Base-by-base conservation (phyloP, 2,888 invertebrate genomes). In the Synanthedon vespiformis region DNA sequence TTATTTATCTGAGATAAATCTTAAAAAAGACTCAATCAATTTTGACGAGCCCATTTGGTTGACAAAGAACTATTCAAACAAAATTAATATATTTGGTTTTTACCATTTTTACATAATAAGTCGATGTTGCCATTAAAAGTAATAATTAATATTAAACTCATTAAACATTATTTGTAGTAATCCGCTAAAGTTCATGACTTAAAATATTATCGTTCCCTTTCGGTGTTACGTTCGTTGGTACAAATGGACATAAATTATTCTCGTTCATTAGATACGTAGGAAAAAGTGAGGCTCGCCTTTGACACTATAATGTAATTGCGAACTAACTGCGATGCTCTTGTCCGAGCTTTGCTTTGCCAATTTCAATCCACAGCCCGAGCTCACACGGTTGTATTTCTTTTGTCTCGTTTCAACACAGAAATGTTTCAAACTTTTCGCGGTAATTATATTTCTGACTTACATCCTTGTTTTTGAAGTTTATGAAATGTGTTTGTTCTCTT, bases 201-300 rank as follows among this genome's bases (percentile, higher is more conserved):
- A 40, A 5, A 18, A 56, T 16, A 34, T 11, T 18, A 49, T 40
- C n/a, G 52, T 48, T 49, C 49, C 53, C 51, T 52, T 52, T 51
- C 52, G 44, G 44, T 13, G 44, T 14, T 44, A 44, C 44, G 44
- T 55, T 54, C 59, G 64, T 58, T 57, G 62, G 60, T 67, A 67
- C 68, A 67, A 73, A 75, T 70, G 71, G 63, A 64, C 71, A 74
- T 74, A 74, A 72, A 75, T 77, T 71, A 72, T 70, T 67, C 61
- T 53, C 62, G 64, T 75, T 76, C 75, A 74, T 76, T 76, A 74
- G 70, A 64, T 63, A 63, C 64, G 63, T 59, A 63, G 64, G 67
- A 74, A 77, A 74, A 73, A 71, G 61, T 70, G 64, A 59, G 59
- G 40, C 58, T 59, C 59, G 58, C 70, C 69, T 75, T 74, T 72